Conservation (phyloP, 2,888 invertebrate genomes). For the Unio pictorum region DNA sequence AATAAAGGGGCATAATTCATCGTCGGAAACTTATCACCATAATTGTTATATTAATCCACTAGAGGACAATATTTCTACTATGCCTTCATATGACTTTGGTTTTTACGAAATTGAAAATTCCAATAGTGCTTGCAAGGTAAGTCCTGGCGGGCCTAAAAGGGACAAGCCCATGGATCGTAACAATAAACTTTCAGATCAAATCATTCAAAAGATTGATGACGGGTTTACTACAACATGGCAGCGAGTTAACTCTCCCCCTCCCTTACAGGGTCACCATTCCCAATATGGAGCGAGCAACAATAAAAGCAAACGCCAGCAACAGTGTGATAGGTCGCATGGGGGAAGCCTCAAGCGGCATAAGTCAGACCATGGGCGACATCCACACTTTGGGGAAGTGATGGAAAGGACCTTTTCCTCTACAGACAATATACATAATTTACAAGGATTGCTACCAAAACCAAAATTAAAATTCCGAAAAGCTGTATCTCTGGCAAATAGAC, state of each 20-base stretch:
- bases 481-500: constrained; percentile 63
- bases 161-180: constrained; percentile 26
- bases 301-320: constrained; percentile 10
- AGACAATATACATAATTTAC: constrained; percentile 65
- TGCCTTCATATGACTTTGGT: constrained; percentile 22
- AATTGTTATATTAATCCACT: constrained; percentile 70
- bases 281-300: constrained; percentile 14
- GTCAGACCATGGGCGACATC: constrained; percentile 60
- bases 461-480: constrained; percentile 65
- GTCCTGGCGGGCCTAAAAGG: constrained; percentile 17
- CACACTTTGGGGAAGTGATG: constrained; percentile 59
- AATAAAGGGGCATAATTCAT: constrained; percentile 27
- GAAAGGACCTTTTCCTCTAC: constrained; percentile 64
- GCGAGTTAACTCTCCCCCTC: constrained; percentile 47
- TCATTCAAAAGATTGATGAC: constrained; percentile 60
- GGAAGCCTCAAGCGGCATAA: constrained; percentile 60
- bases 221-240: constrained; percentile 63
- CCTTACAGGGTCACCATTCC: constrained; percentile 29
- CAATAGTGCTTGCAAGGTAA: constrained; percentile 32
- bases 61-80: constrained; percentile 41
- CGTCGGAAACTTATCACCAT: constrained; percentile 37
- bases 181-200: constrained; percentile 44
- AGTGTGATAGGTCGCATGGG: constrained; percentile 22
- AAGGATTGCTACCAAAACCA: constrained; percentile 52
- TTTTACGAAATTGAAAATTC: constrained; percentile 11